Conservation (phyloP, 2,113 vertebrate genomes). For the Hyaena hyaena region DNA sequence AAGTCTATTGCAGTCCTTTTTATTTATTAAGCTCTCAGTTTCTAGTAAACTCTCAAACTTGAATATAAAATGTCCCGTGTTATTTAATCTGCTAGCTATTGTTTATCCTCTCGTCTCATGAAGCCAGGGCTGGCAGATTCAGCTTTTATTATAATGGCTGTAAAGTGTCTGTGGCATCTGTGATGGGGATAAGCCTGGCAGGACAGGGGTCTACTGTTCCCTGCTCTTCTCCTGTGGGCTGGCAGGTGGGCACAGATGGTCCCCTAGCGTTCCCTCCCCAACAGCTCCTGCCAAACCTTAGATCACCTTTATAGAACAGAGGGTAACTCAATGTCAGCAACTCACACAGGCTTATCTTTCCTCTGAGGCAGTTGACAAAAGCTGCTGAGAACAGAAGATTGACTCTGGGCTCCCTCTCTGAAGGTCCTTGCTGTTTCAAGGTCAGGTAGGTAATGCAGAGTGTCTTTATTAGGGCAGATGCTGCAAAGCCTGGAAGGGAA, state of each 20-base stretch:
- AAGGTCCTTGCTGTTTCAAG: conserved; percentile 71
- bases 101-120: conserved; percentile 47
- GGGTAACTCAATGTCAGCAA: conserved; percentile 60
- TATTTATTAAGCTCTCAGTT: conserved; percentile 79
- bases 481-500: not conserved
- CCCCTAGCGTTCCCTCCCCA: not conserved
- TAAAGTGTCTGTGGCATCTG: conserved; percentile 54
- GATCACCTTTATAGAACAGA: conserved; percentile 45
- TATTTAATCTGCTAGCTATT: conserved; percentile 76
- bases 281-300: not conserved
- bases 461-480: conserved; percentile 9
- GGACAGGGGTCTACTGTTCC: conserved; percentile 19
- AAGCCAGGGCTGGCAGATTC: conserved; percentile 59
- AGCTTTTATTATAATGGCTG: conserved; percentile 51
- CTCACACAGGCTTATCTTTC: conserved; percentile 55
- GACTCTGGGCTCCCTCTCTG: not conserved
- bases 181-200: conserved; percentile 17
- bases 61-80: conserved; percentile 70
- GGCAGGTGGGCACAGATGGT: conserved; percentile 17
- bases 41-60: conserved; percentile 68
- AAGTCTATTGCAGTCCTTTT: conserved; percentile 62
- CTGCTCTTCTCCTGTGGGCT: not conserved
- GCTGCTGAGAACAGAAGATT: conserved; percentile 23
- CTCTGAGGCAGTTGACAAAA: conserved; percentile 61
- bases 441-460: conserved; percentile 45